Conservation (phyloP, 2,888 invertebrate genomes). For the Sesamia inferens region DNA sequence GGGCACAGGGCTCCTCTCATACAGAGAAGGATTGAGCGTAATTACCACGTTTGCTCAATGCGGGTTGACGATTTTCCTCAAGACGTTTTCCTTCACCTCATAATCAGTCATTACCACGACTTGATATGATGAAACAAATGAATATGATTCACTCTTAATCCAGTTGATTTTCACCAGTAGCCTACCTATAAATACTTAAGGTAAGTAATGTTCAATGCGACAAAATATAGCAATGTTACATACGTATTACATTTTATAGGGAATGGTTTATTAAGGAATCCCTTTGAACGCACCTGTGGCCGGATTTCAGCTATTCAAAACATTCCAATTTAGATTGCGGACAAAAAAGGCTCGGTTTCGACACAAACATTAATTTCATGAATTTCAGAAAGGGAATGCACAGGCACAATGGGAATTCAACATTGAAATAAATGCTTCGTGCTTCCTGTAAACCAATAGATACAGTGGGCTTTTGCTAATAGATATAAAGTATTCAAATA, state of each 20-base stretch:
- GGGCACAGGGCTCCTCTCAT: too few relatives aligned
- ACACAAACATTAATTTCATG: slow-evolving; percentile 70
- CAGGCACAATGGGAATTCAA: slow-evolving; percentile 14
- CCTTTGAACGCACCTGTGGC: slow-evolving; percentile 76
- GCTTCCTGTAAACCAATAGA: neutral
- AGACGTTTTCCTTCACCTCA: too few relatives aligned
- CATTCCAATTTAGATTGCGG: slow-evolving; percentile 74
- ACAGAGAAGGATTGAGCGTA: too few relatives aligned
- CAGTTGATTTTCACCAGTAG: neutral
- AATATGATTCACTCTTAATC: neutral
- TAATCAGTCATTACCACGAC: too few relatives aligned
- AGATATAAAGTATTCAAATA: neutral
- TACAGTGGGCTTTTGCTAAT: neutral
- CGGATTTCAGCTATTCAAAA: slow-evolving; percentile 77
- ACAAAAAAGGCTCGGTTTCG: slow-evolving; percentile 65
- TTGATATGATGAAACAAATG: neutral
- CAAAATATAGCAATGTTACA: slow-evolving; percentile 21
- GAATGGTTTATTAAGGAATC: slow-evolving; percentile 75
- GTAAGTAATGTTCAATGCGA: slow-evolving; percentile 14
- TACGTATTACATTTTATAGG: slow-evolving; percentile 58
- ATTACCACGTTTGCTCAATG: too few relatives aligned
- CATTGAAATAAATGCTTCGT: slow-evolving; percentile 23
- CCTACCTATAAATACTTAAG: neutral
- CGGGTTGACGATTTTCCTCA: too few relatives aligned
- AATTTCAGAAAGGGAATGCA: slow-evolving; percentile 52